Base-by-base conservation (phyloP, 2,797 vertebrate genomes). In the Neopelma chrysocephalum region DNA sequence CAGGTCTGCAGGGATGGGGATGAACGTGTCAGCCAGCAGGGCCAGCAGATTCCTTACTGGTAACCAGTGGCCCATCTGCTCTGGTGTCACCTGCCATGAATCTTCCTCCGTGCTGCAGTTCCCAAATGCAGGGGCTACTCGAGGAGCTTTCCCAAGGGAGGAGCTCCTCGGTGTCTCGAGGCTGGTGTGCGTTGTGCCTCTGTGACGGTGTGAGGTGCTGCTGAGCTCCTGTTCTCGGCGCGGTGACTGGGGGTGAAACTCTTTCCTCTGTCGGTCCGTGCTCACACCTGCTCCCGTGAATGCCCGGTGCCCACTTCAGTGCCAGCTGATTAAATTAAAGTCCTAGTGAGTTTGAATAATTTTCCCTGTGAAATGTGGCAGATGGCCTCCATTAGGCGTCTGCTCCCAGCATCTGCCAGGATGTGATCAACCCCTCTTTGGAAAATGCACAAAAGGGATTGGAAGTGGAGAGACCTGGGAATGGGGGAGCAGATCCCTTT, bases 301-400 rank as follows among this genome's bases (percentile, higher is more conserved):
- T 18, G 86, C 85, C 90, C 77, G 6, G 83, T 95, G 95, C 94
- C 95, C 95, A 77, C 91, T 92, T 40, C 93, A 57, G 95, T 75
- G 95, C 95, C 92, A 94, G 89, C 91, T 89, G 90, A 95, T 89
- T 94, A 94, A 97, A 91, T 93, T 86, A 75, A 93, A 83, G 93
- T 92, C 96, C 95, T 91, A 83, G 91, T 13, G 84, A 95, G 84
- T 81, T 78, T 69, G 93, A 94, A 78, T 94, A 42, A 85, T 88
- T 95, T 93, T 96, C 82, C 94, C 93, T 80, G 94, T 85, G 93
- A 90, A 95, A 96, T 76, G 94, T 86, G 93, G 95, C 93, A 97
- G 97, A 95, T 94, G 93, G 92, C 94, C 85, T 93, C 94, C 87
- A 95, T 96, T 92, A 96, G 96, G 96, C 93, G 64, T 96, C 95